Base-by-base conservation (phyloP, 2,113 vertebrate species). In the Gorsachius goisagi region DNA sequence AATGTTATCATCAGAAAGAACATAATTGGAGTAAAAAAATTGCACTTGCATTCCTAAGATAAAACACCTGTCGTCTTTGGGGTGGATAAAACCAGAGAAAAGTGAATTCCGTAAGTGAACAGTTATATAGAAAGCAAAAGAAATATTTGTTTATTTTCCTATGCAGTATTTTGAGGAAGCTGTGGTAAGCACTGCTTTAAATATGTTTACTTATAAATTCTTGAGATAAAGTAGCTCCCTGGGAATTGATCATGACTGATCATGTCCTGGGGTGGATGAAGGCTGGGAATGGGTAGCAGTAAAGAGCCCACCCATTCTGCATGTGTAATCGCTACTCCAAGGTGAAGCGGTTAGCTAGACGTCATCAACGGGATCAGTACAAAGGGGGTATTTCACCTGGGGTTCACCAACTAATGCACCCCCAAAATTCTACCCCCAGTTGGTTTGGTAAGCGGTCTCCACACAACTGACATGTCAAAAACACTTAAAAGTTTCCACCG, bases 281-380 rank as follows among this genome's bases (percentile, higher is more conserved):
- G 47, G 52, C 15, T 74, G 52, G 62, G 41, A 81, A 22, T 3
- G 5, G 21, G 53, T 6, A 67, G 5, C 6, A 8, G 22, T 15
- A 23, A 15, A n/a, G n/a, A 89, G 55, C 28, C 33, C 35, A 20
- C 21, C 17, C 22, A 33, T 6, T 44, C 23, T 11, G 14, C 33
- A 30, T 1, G 8, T 4, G 1, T 23, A 24, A 58, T 39, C 2
- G 0, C 28, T 35, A 7, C 53, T 20, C 49, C 45, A 30, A 53
- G 60, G 44, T 16, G 52, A 66, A 75, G 35, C 2, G 0, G 27
- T 10, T 8, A 41, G 18, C 27, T 10, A n/a, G 30, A 66, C 5
- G 9, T 23, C 15, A 24, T 27, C 41, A 58, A 10, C 0, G 0
- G 45, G 15, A 50, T 20, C 7, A 22, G 23, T 14, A 44, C 9